Evolutionary conservation across 2,797 vertebrate species (phyloP).

Genomic region (Gymnopithys bicolor): DNA sequence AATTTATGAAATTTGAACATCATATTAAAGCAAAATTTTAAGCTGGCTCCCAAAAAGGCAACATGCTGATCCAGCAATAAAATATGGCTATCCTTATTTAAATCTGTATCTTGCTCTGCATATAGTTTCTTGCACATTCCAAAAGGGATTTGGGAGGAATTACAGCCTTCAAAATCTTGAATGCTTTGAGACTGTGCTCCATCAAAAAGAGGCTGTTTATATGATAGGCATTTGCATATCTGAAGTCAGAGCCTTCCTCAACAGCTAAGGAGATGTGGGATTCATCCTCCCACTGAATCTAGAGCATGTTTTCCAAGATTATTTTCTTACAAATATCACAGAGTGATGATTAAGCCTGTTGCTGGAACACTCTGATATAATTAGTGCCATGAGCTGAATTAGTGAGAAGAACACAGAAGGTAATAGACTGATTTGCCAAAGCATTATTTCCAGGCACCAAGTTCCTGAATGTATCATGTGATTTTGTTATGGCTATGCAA

Average conservation of each 20-base stretch:
- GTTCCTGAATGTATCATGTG: not conserved
- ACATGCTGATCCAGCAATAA: not conserved
- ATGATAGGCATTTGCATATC: not conserved
- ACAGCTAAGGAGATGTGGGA: not conserved
- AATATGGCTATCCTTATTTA: not conserved
- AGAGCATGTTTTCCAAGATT: not conserved
- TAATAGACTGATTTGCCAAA: not conserved
- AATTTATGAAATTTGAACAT: not conserved
- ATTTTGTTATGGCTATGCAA: not conserved
- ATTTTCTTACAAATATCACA: not conserved
- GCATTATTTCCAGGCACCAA: not conserved
- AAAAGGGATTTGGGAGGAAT: not conserved
- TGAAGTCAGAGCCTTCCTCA: not conserved
- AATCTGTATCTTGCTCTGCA: not conserved
- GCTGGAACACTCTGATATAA: not conserved
- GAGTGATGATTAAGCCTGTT: not conserved
- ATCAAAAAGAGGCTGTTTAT: not conserved
- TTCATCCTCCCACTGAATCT: not conserved
- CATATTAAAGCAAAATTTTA: not conserved
- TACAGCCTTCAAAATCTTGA: not conserved
- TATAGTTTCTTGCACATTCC: not conserved
- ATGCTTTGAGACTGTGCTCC: not conserved
- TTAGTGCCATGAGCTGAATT: not conserved
- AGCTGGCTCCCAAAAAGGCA: not conserved
- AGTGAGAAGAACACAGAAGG: not conserved